Evolutionary conservation across 2,113 vertebrate genomes (phyloP), one percentile per base, ranked within the genome.

Genomic region (Prunella fulvescens): DNA sequence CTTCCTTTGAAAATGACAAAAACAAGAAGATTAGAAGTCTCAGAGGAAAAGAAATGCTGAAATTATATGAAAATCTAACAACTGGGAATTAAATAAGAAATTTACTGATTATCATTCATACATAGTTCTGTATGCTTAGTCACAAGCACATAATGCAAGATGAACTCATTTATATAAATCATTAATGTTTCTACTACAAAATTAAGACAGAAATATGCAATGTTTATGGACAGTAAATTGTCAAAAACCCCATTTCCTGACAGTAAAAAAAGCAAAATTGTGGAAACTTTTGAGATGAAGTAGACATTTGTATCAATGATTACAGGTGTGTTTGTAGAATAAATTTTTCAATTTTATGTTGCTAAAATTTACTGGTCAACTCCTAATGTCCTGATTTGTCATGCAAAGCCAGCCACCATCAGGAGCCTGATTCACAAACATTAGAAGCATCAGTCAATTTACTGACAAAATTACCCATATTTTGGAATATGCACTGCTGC

Each of bases 391-490:
- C 24, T 87, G 61, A 60, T 76, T 78, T 48, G 26, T 39, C 35
- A 87, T 33, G 48, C 50, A 87, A 92, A 60, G 39, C 77, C 81
- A 91, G 23, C 45, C 14, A 0, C 37, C 40, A 54, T 58, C 53
- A 87, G 65, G 20, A 90, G 22, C 2, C 0, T 14, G 74, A 91
- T 83, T 91, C 39, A 65, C 4, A 7, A 70, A 33, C 44, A 47
- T 57, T 37, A 93, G 17, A 26, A 70, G 10, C 15, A 67, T 40
- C 37, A 39, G 18, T 53, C 3, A 3, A 58, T 66, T 80, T 48
- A 90, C 20, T 83, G 51, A 53, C n/a, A 90, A 72, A 82, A 42
- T 91, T 96, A 97, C 96, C 96, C 89, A 84, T 82, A 29, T 57
- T 87, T 79, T 70, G 40, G 93, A 94, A 66, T 88, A 31, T 14